Evolutionary conservation across 2,888 invertebrate genomes (phyloP).

Genomic region (Syrphus vitripennis): DNA sequence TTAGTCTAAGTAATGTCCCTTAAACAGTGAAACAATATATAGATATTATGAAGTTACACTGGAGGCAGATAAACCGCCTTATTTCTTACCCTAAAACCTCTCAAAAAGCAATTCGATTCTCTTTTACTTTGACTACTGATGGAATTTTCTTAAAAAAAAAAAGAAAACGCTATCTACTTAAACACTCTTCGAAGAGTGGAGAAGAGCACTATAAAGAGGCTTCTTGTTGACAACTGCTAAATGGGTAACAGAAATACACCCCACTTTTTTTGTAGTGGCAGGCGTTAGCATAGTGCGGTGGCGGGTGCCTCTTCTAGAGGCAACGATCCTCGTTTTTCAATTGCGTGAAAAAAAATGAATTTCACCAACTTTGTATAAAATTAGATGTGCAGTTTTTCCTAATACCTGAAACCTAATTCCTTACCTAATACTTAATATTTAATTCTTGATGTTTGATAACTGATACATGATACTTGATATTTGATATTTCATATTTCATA

Average conservation of each 20-base stretch:
- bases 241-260: constrained; percentile 36
- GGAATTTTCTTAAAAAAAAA: constrained; percentile 10
- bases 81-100: background rate
- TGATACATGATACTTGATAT: no score
- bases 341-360: constrained; percentile 10
- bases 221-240: constrained; percentile 61
- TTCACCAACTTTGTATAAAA: no score
- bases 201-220: constrained; percentile 20
- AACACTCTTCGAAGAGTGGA: background rate
- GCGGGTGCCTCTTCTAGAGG: background rate
- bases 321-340: constrained; percentile 4
- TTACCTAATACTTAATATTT: no score
- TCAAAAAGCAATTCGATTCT: background rate
- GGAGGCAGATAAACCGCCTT: background rate
- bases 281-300: background rate
- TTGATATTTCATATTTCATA: no score
- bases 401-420: no score
- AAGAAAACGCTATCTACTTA: constrained; percentile 13
- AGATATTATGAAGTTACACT: background rate
- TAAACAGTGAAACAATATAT: constrained; percentile 42
- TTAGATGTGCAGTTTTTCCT: no score
- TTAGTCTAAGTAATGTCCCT: constrained; percentile 14
- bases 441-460: no score
- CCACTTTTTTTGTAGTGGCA: constrained; percentile 1
- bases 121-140: constrained; percentile 3